phyloP scores from a whole-genome alignment of 1,140 invertebrate species.

The Euwallacea fornicatus region DNA sequence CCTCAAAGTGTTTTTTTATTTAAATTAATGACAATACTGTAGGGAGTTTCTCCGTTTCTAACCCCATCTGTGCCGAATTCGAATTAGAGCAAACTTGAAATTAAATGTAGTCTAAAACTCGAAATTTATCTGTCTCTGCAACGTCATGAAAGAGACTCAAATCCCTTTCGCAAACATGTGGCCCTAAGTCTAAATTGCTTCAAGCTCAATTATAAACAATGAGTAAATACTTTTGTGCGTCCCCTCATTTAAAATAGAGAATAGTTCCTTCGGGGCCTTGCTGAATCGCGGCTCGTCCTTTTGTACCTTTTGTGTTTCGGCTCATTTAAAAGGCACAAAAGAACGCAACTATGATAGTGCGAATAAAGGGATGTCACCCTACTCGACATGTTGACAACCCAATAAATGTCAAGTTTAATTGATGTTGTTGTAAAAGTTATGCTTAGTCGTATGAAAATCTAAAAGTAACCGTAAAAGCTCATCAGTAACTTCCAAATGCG shows the following conservation, averaged over 20 bases:
- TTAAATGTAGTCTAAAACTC: too few relatives aligned
- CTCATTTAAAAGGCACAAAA: slow-evolving; percentile 1
- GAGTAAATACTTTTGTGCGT: not conserved
- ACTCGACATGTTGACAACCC: slow-evolving; percentile 1
- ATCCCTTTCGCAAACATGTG: not conserved
- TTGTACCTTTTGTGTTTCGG: not conserved
- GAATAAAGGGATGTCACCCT: slow-evolving; percentile 1
- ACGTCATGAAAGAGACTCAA: not conserved
- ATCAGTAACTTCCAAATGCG: too few relatives aligned
- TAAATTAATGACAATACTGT: slow-evolving; percentile 17
- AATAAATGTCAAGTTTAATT: slow-evolving; percentile 5
- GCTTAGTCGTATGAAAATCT: too few relatives aligned
- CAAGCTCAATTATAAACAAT: slow-evolving; percentile 2
- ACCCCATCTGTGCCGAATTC: not conserved
- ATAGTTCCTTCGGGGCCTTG: not conserved
- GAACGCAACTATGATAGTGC: slow-evolving; percentile 2
- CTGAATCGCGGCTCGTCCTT: too few relatives aligned
- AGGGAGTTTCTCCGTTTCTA: slow-evolving; percentile 4
- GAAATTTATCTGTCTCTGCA: too few relatives aligned
- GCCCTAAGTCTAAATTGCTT: not conserved
- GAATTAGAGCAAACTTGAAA: not conserved
- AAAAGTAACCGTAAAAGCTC: too few relatives aligned
- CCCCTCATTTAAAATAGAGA: slow-evolving; percentile 1
- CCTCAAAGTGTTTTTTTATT: slow-evolving; percentile 21
- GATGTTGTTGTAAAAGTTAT: too few relatives aligned